Conservation (phyloP, 37 sponge, comb jelly and placozoan genomes). For the Cliona cf. orientalis region DNA sequence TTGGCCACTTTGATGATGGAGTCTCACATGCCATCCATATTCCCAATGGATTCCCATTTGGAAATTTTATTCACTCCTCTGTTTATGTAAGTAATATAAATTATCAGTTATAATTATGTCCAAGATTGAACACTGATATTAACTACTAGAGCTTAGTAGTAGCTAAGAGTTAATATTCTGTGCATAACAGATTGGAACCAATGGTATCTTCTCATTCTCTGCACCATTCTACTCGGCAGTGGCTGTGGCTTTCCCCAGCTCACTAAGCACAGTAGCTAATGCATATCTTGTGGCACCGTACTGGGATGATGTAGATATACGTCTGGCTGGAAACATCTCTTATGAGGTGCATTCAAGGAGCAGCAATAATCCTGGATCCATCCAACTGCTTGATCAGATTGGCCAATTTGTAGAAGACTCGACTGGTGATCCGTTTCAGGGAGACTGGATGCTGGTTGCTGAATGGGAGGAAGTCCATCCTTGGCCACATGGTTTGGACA, state of each 20-base stretch:
- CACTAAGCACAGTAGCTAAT: neutral
- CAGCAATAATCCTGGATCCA: neutral
- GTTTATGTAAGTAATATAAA: constrained; percentile 32
- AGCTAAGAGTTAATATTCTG: too few species aligned
- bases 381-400: constrained; percentile 13
- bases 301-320: constrained; percentile 68
- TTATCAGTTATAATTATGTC: neutral
- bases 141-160: too few species aligned
- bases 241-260: constrained; percentile 6
- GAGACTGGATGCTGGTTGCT: constrained; percentile 58
- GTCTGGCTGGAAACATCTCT: constrained; percentile 40
- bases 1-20: constrained; percentile 54
- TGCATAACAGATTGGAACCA: constrained; percentile 65
- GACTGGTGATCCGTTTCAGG: constrained; percentile 21
- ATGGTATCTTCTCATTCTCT: constrained; percentile 55
- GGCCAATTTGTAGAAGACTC: constrained; percentile 20
- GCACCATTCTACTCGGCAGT: constrained; percentile 9
- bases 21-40: constrained; percentile 37
- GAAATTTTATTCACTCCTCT: neutral
- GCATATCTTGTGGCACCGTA: constrained; percentile 59
- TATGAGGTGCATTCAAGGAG: constrained; percentile 25
- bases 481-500: constrained; percentile 68
- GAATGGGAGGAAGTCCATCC: constrained; percentile 64
- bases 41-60: constrained; percentile 48
- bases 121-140: too few species aligned